Conservation (phyloP, 1,140 invertebrate genomes). For the Pentalonia nigronervosa region DNA sequence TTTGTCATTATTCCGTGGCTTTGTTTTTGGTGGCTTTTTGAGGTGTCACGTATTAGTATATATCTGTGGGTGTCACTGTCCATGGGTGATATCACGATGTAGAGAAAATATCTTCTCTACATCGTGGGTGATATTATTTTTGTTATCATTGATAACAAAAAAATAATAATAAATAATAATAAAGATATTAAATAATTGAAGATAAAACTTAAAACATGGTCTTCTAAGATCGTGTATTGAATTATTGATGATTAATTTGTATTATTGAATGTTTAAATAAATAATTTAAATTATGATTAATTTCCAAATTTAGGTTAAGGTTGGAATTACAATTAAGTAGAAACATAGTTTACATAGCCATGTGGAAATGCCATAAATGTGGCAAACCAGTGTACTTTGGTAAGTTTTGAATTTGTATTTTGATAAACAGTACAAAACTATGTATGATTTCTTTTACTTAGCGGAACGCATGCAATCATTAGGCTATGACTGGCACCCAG, state of each 20-base stretch:
- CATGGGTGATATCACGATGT: no score
- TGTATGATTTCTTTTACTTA: conserved; percentile 63
- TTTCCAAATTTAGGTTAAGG: neutral
- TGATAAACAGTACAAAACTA: neutral
- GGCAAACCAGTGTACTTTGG: conserved; percentile 87
- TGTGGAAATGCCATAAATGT: conserved; percentile 90
- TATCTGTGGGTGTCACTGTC: no score
- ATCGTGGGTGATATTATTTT: neutral
- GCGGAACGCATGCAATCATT: conserved; percentile 90
- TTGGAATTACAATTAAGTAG: neutral
- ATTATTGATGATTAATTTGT: neutral
- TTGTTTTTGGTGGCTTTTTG: no score
- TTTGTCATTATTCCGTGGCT: no score
- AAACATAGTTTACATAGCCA: conserved; percentile 62
- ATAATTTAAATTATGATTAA: neutral
- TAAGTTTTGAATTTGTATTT: conserved; percentile 64
- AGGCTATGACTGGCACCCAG: conserved; percentile 92
- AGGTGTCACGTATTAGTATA: no score
- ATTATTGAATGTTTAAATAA: neutral
- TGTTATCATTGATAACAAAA: neutral
- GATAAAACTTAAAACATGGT: neutral
- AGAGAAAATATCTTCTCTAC: no score
- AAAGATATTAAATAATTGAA: neutral
- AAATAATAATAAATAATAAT: neutral
- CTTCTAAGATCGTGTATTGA: neutral